Base-by-base conservation (phyloP, 2,888 invertebrate genomes). In the Nowickia ferox region DNA sequence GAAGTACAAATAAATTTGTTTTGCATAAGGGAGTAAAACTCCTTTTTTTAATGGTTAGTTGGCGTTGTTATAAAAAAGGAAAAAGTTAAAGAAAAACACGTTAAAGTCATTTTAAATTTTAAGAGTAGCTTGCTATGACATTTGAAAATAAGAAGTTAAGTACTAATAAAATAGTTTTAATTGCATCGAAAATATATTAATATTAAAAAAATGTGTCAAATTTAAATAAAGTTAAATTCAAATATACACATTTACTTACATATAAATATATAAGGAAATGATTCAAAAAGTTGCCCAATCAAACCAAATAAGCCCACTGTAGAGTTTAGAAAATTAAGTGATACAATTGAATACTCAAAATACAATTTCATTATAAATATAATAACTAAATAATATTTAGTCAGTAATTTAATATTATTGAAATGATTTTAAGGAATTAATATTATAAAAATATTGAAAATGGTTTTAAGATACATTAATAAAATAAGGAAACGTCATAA, bases 251-350 rank as follows among this genome's bases (percentile, higher is more conserved):
- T n/a, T n/a, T 30, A 30, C 6, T 30, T 30, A 30, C 30, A 30
- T 30, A 84, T 42, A 82, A n/a, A 48, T 71, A 66, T 66, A 38
- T 59, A 55, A 63, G 2, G 48, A 79, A 72, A 69, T 78, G 75
- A 84, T 84, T 84, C 84, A 84, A 84, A 84, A 84, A 79, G 84
- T 84, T 84, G 84, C 84, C 84, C 79, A 83, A 55, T 17, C 4
- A 68, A 77, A 77, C 19, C 15, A 71, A 57, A 65, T 40, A 84
- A 74, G 53, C 74, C 65, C 71, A 72, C 79, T 55, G 69, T 48
- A 42, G 61, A 40, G 40, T 59, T 61, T 84, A 84, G 68, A 22
- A 63, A 79, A 30, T 69, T 75, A 84, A 78, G 84, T 78, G 68
- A 74, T 78, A 78, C 63, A 46, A 9, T 46, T n/a, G 71, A 63